These are phyloP conservation scores for Echinops telfairi DNA, from an alignment of 2,113 vertebrate genomes.

Conservation along the genomic window DNA sequence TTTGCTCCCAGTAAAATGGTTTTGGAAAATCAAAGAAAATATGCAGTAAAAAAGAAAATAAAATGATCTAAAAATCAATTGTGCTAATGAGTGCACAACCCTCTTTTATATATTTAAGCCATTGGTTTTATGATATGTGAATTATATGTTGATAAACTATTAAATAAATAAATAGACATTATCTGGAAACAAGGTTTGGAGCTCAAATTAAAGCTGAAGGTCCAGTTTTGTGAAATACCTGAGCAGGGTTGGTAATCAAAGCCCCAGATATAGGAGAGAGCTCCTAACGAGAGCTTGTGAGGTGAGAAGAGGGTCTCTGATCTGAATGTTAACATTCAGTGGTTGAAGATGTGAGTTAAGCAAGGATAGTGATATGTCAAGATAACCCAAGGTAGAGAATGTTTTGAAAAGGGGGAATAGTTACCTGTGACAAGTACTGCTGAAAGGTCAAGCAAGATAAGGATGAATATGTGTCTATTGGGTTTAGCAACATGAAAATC, in stretches of 20 bases:
- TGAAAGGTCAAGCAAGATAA: not conserved
- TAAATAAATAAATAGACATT: too few species aligned
- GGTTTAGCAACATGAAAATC: not conserved
- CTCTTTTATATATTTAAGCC: too few species aligned
- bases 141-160: too few species aligned
- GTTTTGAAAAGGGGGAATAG: not conserved
- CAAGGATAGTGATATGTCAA: not conserved
- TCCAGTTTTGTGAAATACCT: not conserved
- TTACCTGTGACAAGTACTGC: not conserved
- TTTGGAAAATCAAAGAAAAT: too few species aligned
- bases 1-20: too few species aligned
- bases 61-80: too few species aligned
- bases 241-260: not conserved
- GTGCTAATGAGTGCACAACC: too few species aligned
- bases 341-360: not conserved
- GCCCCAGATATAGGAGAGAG: not conserved
- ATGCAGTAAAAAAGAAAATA: too few species aligned
- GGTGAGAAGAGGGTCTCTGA: not conserved
- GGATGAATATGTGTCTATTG: not conserved
- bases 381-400: not conserved
- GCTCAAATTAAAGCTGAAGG: conserved; percentile 3
- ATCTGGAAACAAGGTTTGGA: conserved; percentile 18
- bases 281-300: not conserved
- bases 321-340: conserved; percentile 8
- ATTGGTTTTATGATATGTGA: too few species aligned